phyloP scores from a whole-genome alignment of 2,797 vertebrate species.

The Parauchenoglanis ngamensis region DNA sequence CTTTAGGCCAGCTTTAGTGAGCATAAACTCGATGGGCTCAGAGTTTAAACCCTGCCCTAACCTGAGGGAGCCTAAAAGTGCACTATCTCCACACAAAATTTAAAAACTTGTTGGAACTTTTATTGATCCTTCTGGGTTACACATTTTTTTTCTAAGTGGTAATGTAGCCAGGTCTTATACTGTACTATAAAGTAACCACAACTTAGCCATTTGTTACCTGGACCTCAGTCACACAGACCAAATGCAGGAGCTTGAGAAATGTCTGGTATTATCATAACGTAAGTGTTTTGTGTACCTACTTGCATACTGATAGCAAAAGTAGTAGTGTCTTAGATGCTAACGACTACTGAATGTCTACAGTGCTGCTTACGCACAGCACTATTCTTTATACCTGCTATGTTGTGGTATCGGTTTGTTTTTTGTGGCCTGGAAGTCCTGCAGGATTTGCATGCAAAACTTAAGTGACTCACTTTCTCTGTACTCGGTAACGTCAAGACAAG shows the following conservation, averaged over 20 bases:
- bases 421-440: neutral
- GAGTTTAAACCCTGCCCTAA: constrained; percentile 29
- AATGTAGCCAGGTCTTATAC: neutral
- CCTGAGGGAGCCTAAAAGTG: constrained; percentile 13
- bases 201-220: neutral
- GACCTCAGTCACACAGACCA: neutral
- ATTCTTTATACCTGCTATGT: neutral
- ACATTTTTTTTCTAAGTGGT: neutral
- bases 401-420: constrained; percentile 15
- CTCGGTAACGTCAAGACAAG: neutral
- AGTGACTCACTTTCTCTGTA: constrained; percentile 33
- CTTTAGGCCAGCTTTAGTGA: constrained; percentile 31
- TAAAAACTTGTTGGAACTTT: constrained; percentile 17
- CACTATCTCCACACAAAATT: constrained; percentile 14
- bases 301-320: constrained; percentile 10
- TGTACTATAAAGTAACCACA: constrained; percentile 4
- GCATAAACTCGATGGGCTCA: constrained; percentile 24
- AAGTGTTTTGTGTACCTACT: neutral
- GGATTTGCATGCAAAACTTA: neutral
- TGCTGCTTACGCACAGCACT: neutral
- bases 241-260: neutral
- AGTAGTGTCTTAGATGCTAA: neutral
- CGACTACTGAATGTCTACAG: neutral
- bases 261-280: neutral
- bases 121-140: neutral